A percentile compares a stretch with the other conserved stretches of the same genome.
These are phyloP conservation scores for Chironex yamaguchii DNA, from an alignment of 30 jellyfish, hydroid and myxozoan species.

Conservation along the genomic window DNA sequence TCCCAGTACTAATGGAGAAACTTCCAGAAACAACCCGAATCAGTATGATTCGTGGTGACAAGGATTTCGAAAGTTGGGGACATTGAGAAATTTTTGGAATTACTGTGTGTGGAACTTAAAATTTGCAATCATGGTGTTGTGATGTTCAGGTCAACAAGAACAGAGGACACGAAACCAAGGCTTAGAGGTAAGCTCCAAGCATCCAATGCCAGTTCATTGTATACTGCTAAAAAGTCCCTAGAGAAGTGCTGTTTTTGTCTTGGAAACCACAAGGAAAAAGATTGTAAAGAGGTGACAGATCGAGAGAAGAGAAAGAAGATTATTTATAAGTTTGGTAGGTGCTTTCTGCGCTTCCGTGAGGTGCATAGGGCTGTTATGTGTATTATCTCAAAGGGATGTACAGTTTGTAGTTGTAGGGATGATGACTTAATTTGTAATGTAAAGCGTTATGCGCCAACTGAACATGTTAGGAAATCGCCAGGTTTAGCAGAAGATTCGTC, in stretches of 20 bases:
- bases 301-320: not conserved
- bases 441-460: too few relatives aligned
- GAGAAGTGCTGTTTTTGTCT: not conserved
- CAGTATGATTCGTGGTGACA: not conserved
- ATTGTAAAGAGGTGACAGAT: slow-evolving; percentile 1
- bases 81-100: too few relatives aligned
- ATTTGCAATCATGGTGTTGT: too few relatives aligned
- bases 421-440: slow-evolving; percentile 4
- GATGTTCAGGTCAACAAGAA: slow-evolving; percentile 4
- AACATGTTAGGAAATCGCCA: too few relatives aligned
- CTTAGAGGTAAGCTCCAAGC: not conserved
- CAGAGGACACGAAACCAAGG: not conserved
- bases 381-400: not conserved
- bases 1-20: slow-evolving; percentile 15
- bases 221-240: not conserved
- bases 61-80: too few relatives aligned
- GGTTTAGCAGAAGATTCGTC: too few relatives aligned
- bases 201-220: not conserved
- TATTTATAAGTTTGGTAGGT: slow-evolving; percentile 8
- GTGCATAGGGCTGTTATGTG: slow-evolving; percentile 27
- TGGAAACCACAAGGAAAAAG: not conserved
- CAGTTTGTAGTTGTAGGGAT: not conserved
- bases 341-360: slow-evolving; percentile 1
- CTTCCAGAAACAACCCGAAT: not conserved
- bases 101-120: slow-evolving; percentile 9